A percentile compares a stretch with the other conserved stretches of the same genome.
Evolutionary conservation across 2,888 invertebrate genomes (phyloP).

Genomic region (Philaethria dido): DNA sequence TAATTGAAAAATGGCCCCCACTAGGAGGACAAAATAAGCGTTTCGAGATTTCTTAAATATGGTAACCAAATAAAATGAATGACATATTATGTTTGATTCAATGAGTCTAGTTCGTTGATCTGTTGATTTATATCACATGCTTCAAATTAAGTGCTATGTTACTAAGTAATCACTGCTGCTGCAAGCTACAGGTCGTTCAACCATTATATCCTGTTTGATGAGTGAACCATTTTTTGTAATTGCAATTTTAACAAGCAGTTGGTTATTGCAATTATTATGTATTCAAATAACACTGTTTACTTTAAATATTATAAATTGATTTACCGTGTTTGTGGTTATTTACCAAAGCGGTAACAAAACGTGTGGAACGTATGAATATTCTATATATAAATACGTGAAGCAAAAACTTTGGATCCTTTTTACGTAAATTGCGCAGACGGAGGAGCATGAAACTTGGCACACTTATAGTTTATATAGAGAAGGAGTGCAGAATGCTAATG

Average conservation of each 20-base stretch:
- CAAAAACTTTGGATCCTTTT: no score
- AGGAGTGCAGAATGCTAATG: no score
- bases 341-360: not conserved
- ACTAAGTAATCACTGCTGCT: slow-evolving; percentile 55
- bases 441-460: no score
- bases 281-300: not conserved
- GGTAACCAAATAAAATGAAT: slow-evolving; percentile 25
- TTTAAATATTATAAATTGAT: not conserved
- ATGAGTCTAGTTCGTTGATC: slow-evolving; percentile 53
- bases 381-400: no score
- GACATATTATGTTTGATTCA: slow-evolving; percentile 26
- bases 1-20: slow-evolving; percentile 6
- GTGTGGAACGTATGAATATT: not conserved
- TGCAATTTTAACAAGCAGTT: not conserved
- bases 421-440: no score
- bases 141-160: slow-evolving; percentile 54
- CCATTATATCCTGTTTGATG: slow-evolving; percentile 62
- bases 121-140: slow-evolving; percentile 60
- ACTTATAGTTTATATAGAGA: no score
- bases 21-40: slow-evolving; percentile 2
- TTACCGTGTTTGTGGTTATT: slow-evolving; percentile 12
- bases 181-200: slow-evolving; percentile 70
- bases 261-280: not conserved
- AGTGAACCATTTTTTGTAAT: slow-evolving; percentile 16
- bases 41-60: slow-evolving; percentile 26